phyloP scores from a whole-genome alignment of 2,113 vertebrate species.

The Chrysemys picta region DNA sequence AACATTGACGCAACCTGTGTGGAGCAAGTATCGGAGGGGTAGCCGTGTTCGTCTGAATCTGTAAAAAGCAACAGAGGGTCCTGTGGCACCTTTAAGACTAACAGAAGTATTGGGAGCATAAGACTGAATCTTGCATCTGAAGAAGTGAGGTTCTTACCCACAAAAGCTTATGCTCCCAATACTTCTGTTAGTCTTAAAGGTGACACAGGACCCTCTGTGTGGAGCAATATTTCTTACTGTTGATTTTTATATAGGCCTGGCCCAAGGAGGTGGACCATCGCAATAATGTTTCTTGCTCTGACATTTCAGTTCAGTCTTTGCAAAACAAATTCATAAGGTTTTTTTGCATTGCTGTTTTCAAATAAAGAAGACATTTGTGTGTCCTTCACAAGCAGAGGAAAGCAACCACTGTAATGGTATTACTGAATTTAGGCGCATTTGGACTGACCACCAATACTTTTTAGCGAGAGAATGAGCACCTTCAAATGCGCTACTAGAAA shows the following conservation, averaged over 20 bases:
- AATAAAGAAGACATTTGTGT: background rate
- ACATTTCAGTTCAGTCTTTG: background rate
- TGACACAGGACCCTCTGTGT: too few species aligned
- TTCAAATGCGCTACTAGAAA: background rate
- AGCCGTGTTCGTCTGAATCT: too few species aligned
- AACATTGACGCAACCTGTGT: background rate
- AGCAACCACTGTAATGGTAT: background rate
- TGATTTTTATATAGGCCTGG: background rate
- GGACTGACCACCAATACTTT: fast-evolving
- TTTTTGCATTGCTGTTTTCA: background rate
- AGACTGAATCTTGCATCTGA: too few species aligned
- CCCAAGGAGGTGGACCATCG: background rate
- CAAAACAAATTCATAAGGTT: background rate
- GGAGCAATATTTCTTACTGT: background rate
- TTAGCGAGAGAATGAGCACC: background rate
- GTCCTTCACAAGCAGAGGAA: background rate
- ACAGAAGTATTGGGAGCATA: too few species aligned
- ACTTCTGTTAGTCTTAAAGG: too few species aligned
- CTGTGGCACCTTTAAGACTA: too few species aligned
- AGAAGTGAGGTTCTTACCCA: too few species aligned
- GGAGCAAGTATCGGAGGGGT: too few species aligned
- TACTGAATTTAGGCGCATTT: background rate
- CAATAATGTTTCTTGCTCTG: background rate
- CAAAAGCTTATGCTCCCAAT: too few species aligned
- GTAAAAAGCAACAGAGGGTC: too few species aligned